phyloP scores from a whole-genome alignment of 2,888 invertebrate genomes.

The Ypsolopha sequella region DNA sequence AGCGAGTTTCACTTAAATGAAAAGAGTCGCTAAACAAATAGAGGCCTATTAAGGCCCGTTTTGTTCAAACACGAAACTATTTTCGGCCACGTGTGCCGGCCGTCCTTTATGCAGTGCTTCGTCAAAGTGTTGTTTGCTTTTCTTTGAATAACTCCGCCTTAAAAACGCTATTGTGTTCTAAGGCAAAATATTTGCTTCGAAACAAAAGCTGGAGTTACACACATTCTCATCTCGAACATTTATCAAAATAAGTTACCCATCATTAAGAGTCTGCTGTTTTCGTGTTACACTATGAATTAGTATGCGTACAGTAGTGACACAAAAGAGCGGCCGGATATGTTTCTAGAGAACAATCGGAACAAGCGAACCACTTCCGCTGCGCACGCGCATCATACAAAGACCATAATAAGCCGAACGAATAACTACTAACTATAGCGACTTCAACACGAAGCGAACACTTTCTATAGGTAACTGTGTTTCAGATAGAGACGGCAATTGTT shows the following conservation, averaged over 20 bases:
- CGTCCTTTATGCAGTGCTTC: constrained; percentile 44
- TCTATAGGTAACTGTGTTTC: too few relatives aligned
- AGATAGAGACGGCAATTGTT: too few relatives aligned
- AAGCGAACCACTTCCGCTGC: constrained; percentile 43
- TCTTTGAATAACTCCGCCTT: constrained; percentile 49
- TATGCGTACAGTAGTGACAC: constrained; percentile 14
- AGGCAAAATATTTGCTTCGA: not conserved
- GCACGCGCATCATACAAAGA: constrained; percentile 10
- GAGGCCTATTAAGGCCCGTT: constrained; percentile 30
- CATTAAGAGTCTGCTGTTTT: too few relatives aligned
- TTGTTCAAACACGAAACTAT: constrained; percentile 51
- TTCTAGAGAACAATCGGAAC: constrained; percentile 36
- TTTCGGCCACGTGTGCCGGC: constrained; percentile 51
- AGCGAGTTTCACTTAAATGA: constrained; percentile 4
- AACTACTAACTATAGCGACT: not conserved
- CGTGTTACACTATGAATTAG: too few relatives aligned
- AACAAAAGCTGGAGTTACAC: too few relatives aligned
- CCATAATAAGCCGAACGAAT: not conserved
- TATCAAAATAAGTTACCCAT: too few relatives aligned
- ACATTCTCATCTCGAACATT: too few relatives aligned
- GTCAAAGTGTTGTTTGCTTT: constrained; percentile 32
- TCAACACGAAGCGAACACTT: too few relatives aligned
- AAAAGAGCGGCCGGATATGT: constrained; percentile 44
- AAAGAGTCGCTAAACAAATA: constrained; percentile 13
- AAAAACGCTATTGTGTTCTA: constrained; percentile 24